A percentile compares a stretch with the other conserved stretches of the same genome.
These are phyloP conservation scores for Agrotis ipsilon DNA, from an alignment of 2,888 invertebrate species.

Conservation along the genomic window DNA sequence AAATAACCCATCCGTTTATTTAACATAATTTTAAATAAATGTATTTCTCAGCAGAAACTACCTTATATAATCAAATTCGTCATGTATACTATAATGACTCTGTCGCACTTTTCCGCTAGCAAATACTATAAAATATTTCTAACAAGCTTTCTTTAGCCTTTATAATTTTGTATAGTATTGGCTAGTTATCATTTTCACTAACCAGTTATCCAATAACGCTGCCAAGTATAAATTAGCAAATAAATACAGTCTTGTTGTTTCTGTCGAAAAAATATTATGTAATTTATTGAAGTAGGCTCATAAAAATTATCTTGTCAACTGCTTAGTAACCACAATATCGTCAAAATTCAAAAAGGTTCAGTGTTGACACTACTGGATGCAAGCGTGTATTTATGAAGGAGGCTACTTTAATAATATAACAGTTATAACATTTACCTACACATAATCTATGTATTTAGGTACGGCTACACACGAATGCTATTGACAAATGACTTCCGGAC, in stretches of 20 bases:
- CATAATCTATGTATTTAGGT: constrained; percentile 60
- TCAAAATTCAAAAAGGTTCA: constrained; percentile 52
- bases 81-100: constrained; percentile 61
- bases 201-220: constrained; percentile 65
- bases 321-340: constrained; percentile 64
- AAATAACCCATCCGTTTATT: constrained; percentile 62
- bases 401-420: constrained; percentile 76
- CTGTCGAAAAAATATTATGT: constrained; percentile 63
- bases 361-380: constrained; percentile 78
- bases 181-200: constrained; percentile 58
- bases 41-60: constrained; percentile 62
- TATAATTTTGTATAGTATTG: constrained; percentile 48
- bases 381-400: constrained; percentile 79
- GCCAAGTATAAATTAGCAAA: constrained; percentile 68
- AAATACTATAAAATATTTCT: constrained; percentile 55
- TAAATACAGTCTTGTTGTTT: constrained; percentile 76
- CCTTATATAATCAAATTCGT: constrained; percentile 60
- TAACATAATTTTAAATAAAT: constrained; percentile 50
- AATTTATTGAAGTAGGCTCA: constrained; percentile 57
- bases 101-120: constrained; percentile 37
- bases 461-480: constrained; percentile 70
- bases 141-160: constrained; percentile 27
- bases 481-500: constrained; percentile 44
- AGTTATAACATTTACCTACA: constrained; percentile 75
- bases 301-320: constrained; percentile 56